These are phyloP conservation scores for Iphiclides podalirius DNA, from an alignment of 2,888 invertebrate genomes.

Conservation along the genomic window DNA sequence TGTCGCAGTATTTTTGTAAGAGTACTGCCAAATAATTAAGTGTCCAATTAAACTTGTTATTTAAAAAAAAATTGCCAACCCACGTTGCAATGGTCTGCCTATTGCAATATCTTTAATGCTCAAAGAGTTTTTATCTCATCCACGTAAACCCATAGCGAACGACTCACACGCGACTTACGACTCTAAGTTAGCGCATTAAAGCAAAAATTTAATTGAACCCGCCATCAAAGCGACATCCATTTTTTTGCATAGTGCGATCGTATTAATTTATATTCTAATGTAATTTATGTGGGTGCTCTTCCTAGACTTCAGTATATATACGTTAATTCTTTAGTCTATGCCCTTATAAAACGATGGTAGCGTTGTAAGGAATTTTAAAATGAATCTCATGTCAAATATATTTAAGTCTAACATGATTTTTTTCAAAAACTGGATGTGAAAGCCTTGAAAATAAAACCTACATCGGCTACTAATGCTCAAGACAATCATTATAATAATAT, in stretches of 20 bases:
- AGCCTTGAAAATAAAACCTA: too few species aligned
- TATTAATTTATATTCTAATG: constrained; percentile 77
- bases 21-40: too few species aligned
- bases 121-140: constrained; percentile 13
- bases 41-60: too few species aligned
- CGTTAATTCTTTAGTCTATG: constrained; percentile 44
- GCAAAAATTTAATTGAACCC: constrained; percentile 13
- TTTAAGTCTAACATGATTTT: too few species aligned
- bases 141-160: constrained; percentile 12
- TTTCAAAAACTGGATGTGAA: too few species aligned
- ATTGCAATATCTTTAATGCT: constrained; percentile 15
- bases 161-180: not conserved
- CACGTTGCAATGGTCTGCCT: constrained; percentile 6
- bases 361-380: not conserved
- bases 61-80: constrained; percentile 8
- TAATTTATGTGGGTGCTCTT: constrained; percentile 67
- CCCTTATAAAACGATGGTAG: constrained; percentile 31
- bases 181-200: constrained; percentile 9
- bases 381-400: too few species aligned
- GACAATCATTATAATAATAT: too few species aligned
- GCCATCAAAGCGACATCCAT: constrained; percentile 32
- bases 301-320: constrained; percentile 41
- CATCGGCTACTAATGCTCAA: too few species aligned
- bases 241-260: constrained; percentile 61
- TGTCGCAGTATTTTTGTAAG: too few species aligned